phyloP scores from a whole-genome alignment of 1,140 invertebrate species.

The Plutomurus gul region DNA sequence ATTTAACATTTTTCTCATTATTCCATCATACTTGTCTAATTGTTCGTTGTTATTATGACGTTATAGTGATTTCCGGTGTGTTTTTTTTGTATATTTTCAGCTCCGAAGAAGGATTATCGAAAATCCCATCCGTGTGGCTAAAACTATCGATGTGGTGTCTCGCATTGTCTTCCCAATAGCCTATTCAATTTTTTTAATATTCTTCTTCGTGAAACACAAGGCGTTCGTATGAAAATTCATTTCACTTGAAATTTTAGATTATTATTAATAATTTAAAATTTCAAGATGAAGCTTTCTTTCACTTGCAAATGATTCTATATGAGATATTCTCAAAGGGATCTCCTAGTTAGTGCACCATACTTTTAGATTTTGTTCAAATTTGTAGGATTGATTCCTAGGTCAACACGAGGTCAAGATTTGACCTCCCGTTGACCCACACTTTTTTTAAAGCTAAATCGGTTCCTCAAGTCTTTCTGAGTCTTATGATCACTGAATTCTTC shows the following conservation, averaged over 20 bases:
- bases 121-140: constrained; percentile 87
- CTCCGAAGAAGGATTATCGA: constrained; percentile 85
- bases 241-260: constrained; percentile 46
- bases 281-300: constrained; percentile 38
- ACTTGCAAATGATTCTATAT: neutral
- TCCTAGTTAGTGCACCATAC: too few relatives aligned
- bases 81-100: constrained; percentile 25
- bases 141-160: constrained; percentile 92
- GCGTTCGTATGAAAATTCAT: constrained; percentile 56
- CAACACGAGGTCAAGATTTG: too few relatives aligned
- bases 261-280: constrained; percentile 38
- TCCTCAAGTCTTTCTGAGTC: too few relatives aligned
- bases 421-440: too few relatives aligned
- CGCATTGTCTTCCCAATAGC: constrained; percentile 88
- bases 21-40: neutral
- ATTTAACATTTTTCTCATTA: neutral
- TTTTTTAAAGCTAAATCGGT: too few relatives aligned
- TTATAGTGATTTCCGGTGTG: neutral
- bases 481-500: too few relatives aligned
- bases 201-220: constrained; percentile 92
- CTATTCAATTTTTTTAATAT: constrained; percentile 88
- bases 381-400: too few relatives aligned
- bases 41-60: neutral
- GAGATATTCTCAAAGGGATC: too few relatives aligned
- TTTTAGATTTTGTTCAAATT: too few relatives aligned